A percentile compares a stretch with the other conserved stretches of the same genome.
These are phyloP conservation scores for Gymnogyps californianus DNA, from an alignment of 2,113 vertebrate genomes.

Conservation along the genomic window DNA sequence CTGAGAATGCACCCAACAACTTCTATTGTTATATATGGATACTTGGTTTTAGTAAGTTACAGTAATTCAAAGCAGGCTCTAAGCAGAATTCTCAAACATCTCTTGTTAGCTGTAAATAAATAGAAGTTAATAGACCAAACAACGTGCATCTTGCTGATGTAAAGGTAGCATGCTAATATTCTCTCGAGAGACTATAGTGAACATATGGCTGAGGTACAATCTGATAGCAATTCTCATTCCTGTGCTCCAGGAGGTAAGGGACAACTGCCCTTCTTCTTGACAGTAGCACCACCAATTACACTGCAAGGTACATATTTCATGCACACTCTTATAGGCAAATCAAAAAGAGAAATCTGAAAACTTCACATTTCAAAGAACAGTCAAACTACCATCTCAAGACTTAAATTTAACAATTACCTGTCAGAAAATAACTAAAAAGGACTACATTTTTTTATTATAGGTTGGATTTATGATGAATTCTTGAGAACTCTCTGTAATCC, in stretches of 20 bases:
- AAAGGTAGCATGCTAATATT: neutral
- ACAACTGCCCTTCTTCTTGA: neutral
- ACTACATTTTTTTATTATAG: neutral
- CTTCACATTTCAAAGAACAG: neutral
- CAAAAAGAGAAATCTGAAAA: neutral
- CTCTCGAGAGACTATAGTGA: neutral
- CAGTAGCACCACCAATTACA: neutral
- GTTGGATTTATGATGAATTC: neutral
- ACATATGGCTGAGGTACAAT: neutral
- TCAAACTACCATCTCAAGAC: neutral
- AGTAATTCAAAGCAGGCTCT: neutral
- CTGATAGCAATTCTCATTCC: neutral
- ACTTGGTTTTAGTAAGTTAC: neutral
- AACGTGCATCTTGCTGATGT: neutral
- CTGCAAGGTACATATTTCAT: too few species aligned
- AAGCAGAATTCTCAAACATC: neutral
- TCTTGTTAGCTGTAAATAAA: neutral
- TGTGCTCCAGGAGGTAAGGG: neutral
- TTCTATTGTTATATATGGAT: neutral
- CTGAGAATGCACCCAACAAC: neutral
- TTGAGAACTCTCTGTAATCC: neutral
- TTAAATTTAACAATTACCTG: neutral
- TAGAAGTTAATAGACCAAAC: neutral
- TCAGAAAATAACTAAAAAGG: neutral
- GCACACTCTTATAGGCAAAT: neutral